Base-by-base conservation (phyloP, 2,888 invertebrate species). In the Hydrotaea diabolus region DNA sequence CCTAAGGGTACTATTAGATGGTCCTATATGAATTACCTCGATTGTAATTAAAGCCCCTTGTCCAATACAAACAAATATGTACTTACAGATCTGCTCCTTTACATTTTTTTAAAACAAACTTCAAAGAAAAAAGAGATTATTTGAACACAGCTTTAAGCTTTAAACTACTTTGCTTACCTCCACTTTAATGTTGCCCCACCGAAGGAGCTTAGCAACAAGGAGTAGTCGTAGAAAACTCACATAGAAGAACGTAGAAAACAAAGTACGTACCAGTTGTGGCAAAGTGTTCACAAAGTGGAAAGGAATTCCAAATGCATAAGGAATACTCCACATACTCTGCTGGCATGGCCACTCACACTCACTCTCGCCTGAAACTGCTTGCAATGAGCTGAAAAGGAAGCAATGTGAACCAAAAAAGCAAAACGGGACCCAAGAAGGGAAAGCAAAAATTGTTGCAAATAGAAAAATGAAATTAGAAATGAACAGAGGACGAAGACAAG, bases 401-500 rank as follows among this genome's bases (percentile, higher is more conserved):
- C 23, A 64, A 26, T 36, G 36, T 5, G 39, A 26, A 31, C 3
- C 1, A 11, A 66, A 17, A 78, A 69, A 31, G 23, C 15, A n/a
- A 43, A 55, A 21, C 21, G 21, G 11, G 55, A 43, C 43, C 15
- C 9, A 13, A 31, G 62, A 23, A 62, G 43, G 5, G 43, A 66
- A 66, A 49, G 31, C 49, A 69, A 81, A 64, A 69, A 59, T 66
- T 72, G 64, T 78, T 76, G 66, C 62, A 76, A 72, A 75, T 82
- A 82, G 57, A 71, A 82, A 79, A 73, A 79, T 43, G 74, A 79
- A 80, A 77, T 75, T 81, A 64, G 36, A 75, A 84, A 59, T 17
- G 74, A 74, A 77, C 62, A 80, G 46, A 82, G 71, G 77, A 82
- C 46, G 62, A 75, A 75, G 46, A 69, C 59, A 26, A 75, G 66